phyloP scores from a whole-genome alignment of 1,140 invertebrate genomes.

The Harpegnathos saltator region DNA sequence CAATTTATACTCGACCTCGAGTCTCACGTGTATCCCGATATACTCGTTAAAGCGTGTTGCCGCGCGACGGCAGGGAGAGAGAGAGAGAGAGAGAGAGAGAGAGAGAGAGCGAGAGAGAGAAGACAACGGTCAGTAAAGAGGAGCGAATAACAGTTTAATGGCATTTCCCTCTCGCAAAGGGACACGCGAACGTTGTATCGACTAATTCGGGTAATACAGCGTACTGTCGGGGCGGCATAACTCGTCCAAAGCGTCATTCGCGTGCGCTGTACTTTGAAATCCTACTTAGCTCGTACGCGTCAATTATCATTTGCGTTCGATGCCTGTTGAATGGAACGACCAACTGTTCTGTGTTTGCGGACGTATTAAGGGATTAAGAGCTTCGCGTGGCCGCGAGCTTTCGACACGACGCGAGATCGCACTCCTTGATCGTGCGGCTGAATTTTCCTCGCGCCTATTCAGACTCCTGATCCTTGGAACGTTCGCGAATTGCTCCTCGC shows the following conservation, averaged over 20 bases:
- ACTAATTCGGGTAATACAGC: conserved; percentile 46
- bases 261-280: conserved; percentile 58
- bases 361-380: conserved; percentile 51
- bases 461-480: too few species aligned
- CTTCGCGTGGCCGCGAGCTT: conserved; percentile 47
- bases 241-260: conserved; percentile 52
- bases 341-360: conserved; percentile 25
- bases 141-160: conserved; percentile 43
- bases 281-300: conserved; percentile 49
- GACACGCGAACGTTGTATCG: conserved; percentile 3
- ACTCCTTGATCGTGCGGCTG: too few species aligned
- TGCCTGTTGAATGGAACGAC: conserved; percentile 53
- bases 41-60: conserved; percentile 8
- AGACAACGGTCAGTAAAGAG: conserved; percentile 25
- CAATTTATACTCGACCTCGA: not conserved
- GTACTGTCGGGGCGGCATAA: conserved; percentile 33
- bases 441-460: too few species aligned
- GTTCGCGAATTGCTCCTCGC: too few species aligned
- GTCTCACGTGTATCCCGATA: conserved; percentile 2
- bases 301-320: conserved; percentile 53
- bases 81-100: too few species aligned
- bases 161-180: conserved; percentile 46
- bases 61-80: too few species aligned
- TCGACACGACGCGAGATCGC: conserved; percentile 29
- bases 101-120: too few species aligned